A percentile compares a stretch with the other conserved stretches of the same genome.
phyloP scores from a whole-genome alignment of 1,140 invertebrate species.

The Oryctes rhinoceros region DNA sequence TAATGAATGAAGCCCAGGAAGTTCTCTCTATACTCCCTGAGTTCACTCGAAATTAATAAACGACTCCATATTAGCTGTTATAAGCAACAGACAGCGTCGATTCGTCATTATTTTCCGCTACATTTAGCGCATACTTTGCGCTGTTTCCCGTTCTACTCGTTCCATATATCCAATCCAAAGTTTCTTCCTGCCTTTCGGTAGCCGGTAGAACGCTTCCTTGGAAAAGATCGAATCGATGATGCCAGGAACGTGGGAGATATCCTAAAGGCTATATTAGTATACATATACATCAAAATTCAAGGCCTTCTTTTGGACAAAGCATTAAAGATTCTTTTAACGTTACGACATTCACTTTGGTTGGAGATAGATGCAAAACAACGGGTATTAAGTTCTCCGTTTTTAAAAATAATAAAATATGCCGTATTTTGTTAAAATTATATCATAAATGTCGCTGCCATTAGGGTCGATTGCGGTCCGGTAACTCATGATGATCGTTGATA shows the following conservation, averaged over 20 bases:
- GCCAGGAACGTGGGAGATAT: not conserved
- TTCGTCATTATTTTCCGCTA: slow-evolving; percentile 63
- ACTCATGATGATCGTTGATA: no score
- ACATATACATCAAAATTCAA: not conserved
- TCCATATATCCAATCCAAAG: slow-evolving; percentile 22
- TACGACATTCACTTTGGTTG: no score
- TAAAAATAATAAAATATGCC: no score
- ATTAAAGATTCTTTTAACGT: no score
- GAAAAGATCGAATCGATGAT: not conserved
- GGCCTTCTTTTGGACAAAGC: not conserved
- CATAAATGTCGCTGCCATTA: no score
- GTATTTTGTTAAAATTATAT: no score
- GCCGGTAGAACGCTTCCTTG: not conserved
- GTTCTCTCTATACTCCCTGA: slow-evolving; percentile 45
- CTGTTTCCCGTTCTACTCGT: slow-evolving; percentile 26
- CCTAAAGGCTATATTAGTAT: not conserved
- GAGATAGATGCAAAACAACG: no score
- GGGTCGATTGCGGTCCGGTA: no score
- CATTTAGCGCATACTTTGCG: slow-evolving; percentile 61
- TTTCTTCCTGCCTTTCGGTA: slow-evolving; percentile 5
- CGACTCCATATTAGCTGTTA: slow-evolving; percentile 61
- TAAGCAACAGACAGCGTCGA: slow-evolving; percentile 62
- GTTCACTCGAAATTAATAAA: slow-evolving; percentile 61
- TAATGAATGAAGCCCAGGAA: slow-evolving; percentile 57
- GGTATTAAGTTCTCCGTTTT: no score